Evolutionary conservation across 2,797 vertebrate genomes (phyloP).

Genomic region (Diplodus sargus): DNA sequence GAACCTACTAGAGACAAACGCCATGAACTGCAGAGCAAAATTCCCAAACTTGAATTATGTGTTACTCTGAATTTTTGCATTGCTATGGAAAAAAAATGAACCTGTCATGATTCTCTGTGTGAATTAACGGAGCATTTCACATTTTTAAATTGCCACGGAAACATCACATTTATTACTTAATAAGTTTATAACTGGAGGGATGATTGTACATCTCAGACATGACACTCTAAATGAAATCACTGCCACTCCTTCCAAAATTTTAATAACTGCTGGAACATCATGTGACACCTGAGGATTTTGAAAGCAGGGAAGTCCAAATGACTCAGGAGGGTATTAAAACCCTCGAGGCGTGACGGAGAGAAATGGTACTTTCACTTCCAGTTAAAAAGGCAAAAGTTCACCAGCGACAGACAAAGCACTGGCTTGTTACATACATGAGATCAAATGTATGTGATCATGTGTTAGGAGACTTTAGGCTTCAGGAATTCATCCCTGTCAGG

Average conservation of each 20-base stretch:
- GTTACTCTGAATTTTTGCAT: background rate
- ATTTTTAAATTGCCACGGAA: background rate
- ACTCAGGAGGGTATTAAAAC: background rate
- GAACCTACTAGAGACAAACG: background rate
- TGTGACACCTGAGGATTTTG: slow-evolving; percentile 17
- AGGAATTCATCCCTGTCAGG: slow-evolving; percentile 59
- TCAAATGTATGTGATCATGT: slow-evolving; percentile 12
- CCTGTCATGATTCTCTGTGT: background rate
- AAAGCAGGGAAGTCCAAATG: slow-evolving; percentile 9
- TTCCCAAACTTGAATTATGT: background rate
- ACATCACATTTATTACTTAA: too few relatives aligned
- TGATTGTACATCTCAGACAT: background rate
- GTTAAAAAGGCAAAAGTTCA: background rate
- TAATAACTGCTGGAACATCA: background rate
- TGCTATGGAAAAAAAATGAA: background rate
- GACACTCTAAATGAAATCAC: background rate
- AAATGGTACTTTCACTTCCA: slow-evolving; percentile 65
- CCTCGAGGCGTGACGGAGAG: background rate
- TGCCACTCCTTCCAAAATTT: background rate
- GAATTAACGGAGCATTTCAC: background rate
- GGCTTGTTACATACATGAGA: background rate
- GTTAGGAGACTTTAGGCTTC: background rate
- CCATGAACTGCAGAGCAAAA: background rate
- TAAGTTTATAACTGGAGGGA: background rate
- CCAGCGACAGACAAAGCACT: rapidly evolving